Percentiles rank a stretch among this genome's conserved stretches.
These are phyloP conservation scores for Tricholaema leucomelas DNA, from an alignment of 2,113 vertebrate genomes.

Conservation along the genomic window DNA sequence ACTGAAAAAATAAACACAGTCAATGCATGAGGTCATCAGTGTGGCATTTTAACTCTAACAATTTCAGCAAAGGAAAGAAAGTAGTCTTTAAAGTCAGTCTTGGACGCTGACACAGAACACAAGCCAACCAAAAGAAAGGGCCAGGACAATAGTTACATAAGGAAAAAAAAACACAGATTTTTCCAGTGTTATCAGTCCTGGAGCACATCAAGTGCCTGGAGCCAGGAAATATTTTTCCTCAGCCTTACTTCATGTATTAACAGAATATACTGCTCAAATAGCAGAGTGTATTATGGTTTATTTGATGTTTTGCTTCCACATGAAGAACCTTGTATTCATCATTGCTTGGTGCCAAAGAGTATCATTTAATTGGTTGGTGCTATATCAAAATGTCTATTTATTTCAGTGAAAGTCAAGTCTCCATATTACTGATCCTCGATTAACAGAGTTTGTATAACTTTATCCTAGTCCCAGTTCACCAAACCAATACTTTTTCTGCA, in stretches of 20 bases:
- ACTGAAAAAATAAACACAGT: background rate
- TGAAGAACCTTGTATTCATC: background rate
- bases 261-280: background rate
- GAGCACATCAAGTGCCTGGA: background rate
- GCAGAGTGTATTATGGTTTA: background rate
- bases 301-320: background rate
- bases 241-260: background rate
- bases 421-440: background rate
- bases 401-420: background rate
- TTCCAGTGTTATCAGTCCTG: background rate
- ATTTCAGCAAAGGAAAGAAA: background rate
- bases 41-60: background rate
- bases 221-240: background rate
- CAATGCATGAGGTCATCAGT: background rate
- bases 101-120: background rate
- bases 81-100: background rate
- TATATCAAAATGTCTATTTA: background rate
- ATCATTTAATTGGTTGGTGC: fast-evolving
- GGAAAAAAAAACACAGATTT: background rate
- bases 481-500: background rate
- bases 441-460: background rate
- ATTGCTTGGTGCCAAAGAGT: background rate
- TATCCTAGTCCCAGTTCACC: background rate
- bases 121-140: background rate
- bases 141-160: background rate